Conservation (phyloP, 2,888 invertebrate genomes). For the Listrodromus nycthemerus region DNA sequence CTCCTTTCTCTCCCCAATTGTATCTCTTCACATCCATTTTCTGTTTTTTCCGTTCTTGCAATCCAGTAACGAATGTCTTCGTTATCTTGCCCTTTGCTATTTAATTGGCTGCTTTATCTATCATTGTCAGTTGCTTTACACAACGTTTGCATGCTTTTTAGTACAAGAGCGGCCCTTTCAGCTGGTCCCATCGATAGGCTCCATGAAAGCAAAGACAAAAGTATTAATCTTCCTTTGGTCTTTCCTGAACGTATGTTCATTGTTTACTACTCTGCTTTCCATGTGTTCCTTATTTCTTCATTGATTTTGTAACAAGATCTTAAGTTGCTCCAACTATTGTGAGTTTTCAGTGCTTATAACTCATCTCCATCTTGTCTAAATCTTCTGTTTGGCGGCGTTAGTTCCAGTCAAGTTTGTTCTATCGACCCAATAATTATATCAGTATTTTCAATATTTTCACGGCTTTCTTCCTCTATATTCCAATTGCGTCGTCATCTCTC, state of each 20-base stretch:
- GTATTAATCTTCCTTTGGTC: not conserved
- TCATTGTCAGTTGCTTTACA: not conserved
- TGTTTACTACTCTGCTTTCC: not conserved
- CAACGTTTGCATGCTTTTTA: not conserved
- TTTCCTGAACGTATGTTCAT: not conserved
- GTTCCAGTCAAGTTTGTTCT: not conserved
- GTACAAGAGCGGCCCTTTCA: not conserved
- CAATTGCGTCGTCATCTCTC: not conserved
- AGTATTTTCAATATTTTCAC: not conserved
- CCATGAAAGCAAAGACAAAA: not conserved
- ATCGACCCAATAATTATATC: not conserved
- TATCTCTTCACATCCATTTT: not conserved
- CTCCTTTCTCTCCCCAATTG: not conserved
- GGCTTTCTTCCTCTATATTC: not conserved
- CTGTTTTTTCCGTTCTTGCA: not conserved
- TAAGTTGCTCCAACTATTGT: not conserved
- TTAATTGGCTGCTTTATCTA: not conserved
- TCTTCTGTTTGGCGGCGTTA: not conserved
- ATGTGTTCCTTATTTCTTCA: not conserved
- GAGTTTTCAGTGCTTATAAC: not conserved
- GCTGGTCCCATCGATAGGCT: slow-evolving; percentile 27
- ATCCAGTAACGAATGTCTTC: not conserved
- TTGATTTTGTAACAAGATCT: not conserved
- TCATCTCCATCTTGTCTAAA: not conserved
- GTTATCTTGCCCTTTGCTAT: not conserved